phyloP scores from a whole-genome alignment of 2,113 vertebrate species.

The Alaudala cheleensis region DNA sequence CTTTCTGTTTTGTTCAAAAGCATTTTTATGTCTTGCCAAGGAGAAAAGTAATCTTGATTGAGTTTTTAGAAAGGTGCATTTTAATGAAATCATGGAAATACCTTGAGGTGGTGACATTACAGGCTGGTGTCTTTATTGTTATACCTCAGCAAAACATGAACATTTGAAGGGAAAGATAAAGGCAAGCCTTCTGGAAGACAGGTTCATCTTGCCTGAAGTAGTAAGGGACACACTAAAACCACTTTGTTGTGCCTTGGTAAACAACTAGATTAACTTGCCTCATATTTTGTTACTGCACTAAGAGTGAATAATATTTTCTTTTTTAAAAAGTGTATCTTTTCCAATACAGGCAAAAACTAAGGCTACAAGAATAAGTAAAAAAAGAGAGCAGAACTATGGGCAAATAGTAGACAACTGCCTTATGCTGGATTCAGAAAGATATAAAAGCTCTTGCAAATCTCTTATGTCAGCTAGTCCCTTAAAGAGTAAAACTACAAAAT shows the following conservation, averaged over 20 bases:
- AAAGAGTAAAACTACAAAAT: not conserved
- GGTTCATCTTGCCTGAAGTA: not conserved
- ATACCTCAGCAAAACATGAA: not conserved
- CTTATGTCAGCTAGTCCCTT: not conserved
- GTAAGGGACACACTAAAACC: not conserved
- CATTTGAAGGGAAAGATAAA: not conserved
- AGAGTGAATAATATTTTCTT: not conserved
- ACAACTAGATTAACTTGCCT: not conserved
- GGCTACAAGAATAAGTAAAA: not conserved
- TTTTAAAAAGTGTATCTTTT: not conserved
- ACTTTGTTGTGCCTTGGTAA: not conserved
- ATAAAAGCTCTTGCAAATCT: not conserved
- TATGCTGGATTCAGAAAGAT: not conserved
- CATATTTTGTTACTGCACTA: not conserved
- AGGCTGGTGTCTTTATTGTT: not conserved
- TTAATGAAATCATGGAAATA: not conserved
- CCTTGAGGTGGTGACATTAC: not conserved
- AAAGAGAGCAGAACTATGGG: not conserved
- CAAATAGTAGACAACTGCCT: not conserved
- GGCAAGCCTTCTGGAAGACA: not conserved
- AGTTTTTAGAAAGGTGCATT: slow-evolving; percentile 17
- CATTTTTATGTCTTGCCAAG: not conserved
- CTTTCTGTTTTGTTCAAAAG: not conserved
- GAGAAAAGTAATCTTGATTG: not conserved
- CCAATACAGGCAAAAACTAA: not conserved